phyloP scores from a whole-genome alignment of 1,140 invertebrate genomes.

The Riptortus pedestris region DNA sequence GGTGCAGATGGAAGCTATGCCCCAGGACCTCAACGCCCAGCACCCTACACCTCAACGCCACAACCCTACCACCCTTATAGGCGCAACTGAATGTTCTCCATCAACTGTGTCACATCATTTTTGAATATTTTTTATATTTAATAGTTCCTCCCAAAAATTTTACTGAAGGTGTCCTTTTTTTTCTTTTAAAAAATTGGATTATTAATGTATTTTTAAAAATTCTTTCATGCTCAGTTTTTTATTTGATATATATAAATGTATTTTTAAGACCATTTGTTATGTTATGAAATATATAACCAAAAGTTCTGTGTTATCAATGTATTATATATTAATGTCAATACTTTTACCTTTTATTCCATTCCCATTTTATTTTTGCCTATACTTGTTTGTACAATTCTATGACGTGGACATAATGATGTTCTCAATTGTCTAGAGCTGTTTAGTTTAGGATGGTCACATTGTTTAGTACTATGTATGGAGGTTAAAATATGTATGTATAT shows the following conservation, averaged over 20 bases:
- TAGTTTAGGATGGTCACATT: background rate
- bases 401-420: background rate
- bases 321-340: background rate
- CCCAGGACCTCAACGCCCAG: constrained; percentile 29
- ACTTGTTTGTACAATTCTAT: background rate
- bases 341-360: background rate
- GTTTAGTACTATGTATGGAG: background rate
- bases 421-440: background rate
- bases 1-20: constrained; percentile 18
- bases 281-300: background rate
- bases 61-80: constrained; percentile 31
- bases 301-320: background rate
- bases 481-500: background rate
- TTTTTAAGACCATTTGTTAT: background rate
- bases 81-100: constrained; percentile 25
- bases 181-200: background rate
- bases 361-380: background rate
- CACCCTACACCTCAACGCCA: constrained; percentile 27
- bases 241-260: too few species aligned
- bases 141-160: constrained; percentile 3
- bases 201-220: too few species aligned
- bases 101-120: background rate
- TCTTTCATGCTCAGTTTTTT: too few species aligned
- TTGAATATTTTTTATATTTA: constrained; percentile 7
- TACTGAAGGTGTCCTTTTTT: background rate